Evolutionary conservation across 1,140 invertebrate species (phyloP), one percentile per base, ranked within the genome.

Genomic region (Nasonia longicornis): DNA sequence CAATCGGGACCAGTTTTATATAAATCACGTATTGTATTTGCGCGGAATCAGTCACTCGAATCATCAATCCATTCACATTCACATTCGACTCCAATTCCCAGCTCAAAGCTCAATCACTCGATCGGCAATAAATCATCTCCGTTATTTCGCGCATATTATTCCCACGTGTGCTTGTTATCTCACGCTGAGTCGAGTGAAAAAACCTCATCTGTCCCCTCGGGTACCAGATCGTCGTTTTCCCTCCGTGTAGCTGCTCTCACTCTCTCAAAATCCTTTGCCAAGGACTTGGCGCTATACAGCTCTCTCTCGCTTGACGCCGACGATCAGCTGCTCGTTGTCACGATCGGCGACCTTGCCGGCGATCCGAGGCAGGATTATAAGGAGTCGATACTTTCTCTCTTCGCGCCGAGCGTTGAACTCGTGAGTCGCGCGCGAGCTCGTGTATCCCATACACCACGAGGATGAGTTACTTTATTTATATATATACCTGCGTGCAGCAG

Each of bases 261-360:
- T 22, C 52, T 11, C 29, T 48, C 45, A 72, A 71, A 79, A 79
- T 79, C 77, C 69, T 71, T 38, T 35, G 38, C 71, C 78, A 67
- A 74, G 63, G 71, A 80, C 63, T 79, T 58, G 20, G 52, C 35
- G 35, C n/a, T 73, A 35, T 71, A 22, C 22, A 73, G n/a, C 58
- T 35, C 71, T 20, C 26, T 20, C 38, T 64, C 31, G 7, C 11
- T 74, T n/a, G 14, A 26, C 42, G 12, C n/a, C 72, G 45, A 42
- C 81, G 81, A 82, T 82, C 81, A 82, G 81, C 81, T 82, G 81
- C 63, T 79, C 64, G 77, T 76, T 78, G 67, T 79, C 70, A 38
- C 63, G 70, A 69, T 77, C 45, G 77, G 38, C 45, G 75, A 77
- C 81, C 75, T 82, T 77, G 71, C 63, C 20, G 20, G 42, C 35